A percentile compares a stretch with the other conserved stretches of the same genome.
These are phyloP conservation scores for Aethes cnicana DNA, from an alignment of 2,888 invertebrate genomes.

Conservation along the genomic window DNA sequence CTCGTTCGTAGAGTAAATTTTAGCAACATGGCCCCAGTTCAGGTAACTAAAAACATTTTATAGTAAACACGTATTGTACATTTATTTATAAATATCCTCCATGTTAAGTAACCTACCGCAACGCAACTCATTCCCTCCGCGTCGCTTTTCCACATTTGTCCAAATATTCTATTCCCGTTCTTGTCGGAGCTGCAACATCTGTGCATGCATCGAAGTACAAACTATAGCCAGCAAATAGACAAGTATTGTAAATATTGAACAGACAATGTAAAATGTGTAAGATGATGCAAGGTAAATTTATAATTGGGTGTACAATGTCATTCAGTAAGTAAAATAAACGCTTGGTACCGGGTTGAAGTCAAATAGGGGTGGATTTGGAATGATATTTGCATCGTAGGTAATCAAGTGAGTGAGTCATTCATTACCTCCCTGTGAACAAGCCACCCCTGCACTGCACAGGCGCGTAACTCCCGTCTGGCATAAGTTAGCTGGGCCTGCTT, in stretches of 20 bases:
- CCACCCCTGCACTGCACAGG: constrained; percentile 87
- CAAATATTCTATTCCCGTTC: constrained; percentile 84
- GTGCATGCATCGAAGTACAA: constrained; percentile 35
- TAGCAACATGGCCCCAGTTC: constrained; percentile 4
- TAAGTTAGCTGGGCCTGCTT: constrained; percentile 67
- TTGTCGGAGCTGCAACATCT: constrained; percentile 86
- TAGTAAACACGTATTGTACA: no score
- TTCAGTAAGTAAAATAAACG: no score
- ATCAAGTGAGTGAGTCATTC: constrained; percentile 35
- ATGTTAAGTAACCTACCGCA: constrained; percentile 77
- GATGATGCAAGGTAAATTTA: no score
- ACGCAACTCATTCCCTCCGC: constrained; percentile 85
- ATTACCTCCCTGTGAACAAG: constrained; percentile 81
- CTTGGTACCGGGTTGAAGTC: neutral
- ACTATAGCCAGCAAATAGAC: neutral
- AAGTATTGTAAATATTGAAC: neutral
- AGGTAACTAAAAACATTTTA: no score
- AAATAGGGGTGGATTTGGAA: neutral
- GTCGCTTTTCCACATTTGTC: constrained; percentile 83
- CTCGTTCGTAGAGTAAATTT: no score
- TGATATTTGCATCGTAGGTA: constrained; percentile 21
- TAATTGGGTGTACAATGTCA: neutral
- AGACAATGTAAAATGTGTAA: neutral
- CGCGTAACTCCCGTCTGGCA: constrained; percentile 80
- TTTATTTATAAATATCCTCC: neutral